phyloP scores from a whole-genome alignment of 2,113 vertebrate genomes.

The Nipponia nippon region DNA sequence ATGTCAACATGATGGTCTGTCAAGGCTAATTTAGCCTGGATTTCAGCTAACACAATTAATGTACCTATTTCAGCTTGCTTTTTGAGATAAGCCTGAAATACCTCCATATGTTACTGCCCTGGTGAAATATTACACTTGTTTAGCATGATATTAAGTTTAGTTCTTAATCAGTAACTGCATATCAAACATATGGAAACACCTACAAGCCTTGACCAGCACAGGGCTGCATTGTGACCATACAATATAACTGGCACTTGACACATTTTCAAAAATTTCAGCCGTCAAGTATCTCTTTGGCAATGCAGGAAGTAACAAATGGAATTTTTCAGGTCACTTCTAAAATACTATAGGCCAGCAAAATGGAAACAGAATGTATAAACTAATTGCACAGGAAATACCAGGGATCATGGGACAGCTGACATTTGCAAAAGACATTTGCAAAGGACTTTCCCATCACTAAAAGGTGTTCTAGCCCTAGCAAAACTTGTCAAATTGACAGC shows the following conservation, averaged over 20 bases:
- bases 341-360: background rate
- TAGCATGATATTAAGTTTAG: background rate
- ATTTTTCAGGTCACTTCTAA: background rate
- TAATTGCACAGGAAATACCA: background rate
- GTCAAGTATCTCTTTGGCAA: background rate
- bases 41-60: slow-evolving; percentile 12
- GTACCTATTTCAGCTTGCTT: background rate
- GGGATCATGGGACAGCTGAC: background rate
- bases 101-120: background rate
- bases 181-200: background rate
- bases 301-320: background rate
- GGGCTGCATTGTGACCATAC: background rate
- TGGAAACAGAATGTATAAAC: background rate
- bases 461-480: background rate
- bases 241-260: background rate
- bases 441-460: background rate
- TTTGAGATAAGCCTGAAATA: background rate
- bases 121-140: background rate
- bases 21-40: background rate
- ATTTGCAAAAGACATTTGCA: background rate
- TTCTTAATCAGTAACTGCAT: background rate
- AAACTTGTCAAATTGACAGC: background rate
- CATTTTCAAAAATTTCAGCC: background rate
- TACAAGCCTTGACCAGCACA: background rate
- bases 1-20: background rate